phyloP scores from a whole-genome alignment of 2,888 invertebrate species.

The Chirona hameri region DNA sequence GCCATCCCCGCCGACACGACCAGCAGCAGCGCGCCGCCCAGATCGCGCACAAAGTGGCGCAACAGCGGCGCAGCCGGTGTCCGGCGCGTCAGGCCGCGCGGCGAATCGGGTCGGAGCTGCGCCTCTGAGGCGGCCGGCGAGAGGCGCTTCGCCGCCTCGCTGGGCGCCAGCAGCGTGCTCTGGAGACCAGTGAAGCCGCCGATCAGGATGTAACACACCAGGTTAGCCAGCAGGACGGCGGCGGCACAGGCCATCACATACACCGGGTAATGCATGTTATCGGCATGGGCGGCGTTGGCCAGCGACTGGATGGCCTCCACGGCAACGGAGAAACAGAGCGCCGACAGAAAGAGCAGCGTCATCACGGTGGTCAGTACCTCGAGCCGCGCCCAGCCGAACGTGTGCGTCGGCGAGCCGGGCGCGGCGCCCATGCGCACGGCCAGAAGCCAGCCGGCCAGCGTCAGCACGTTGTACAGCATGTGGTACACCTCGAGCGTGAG shows the following conservation, averaged over 20 bases:
- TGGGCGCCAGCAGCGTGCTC: conserved; percentile 36
- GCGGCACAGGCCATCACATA: conserved; percentile 68
- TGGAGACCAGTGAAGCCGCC: conserved; percentile 56
- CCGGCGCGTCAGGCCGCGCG: not conserved
- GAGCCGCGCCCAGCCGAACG: conserved; percentile 88
- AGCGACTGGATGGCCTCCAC: conserved; percentile 69
- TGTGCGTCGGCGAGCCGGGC: conserved; percentile 57
- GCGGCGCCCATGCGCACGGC: conserved; percentile 65
- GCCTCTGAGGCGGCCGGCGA: not conserved
- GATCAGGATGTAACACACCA: conserved; percentile 71
- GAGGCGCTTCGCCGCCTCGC: not conserved
- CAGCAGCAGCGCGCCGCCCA: conserved; percentile 29
- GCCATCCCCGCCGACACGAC: not conserved
- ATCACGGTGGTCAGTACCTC: conserved; percentile 81
- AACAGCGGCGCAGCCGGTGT: not conserved
- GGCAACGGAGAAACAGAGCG: conserved; percentile 73
- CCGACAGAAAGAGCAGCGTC: conserved; percentile 62
- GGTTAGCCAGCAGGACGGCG: conserved; percentile 68
- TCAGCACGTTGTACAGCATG: conserved; percentile 87
- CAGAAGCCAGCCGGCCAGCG: conserved; percentile 72
- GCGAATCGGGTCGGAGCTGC: not conserved
- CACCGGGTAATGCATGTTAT: conserved; percentile 69
- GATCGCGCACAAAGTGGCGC: conserved; percentile 5
- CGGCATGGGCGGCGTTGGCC: conserved; percentile 48
- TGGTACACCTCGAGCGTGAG: conserved; percentile 90